A percentile compares a stretch with the other conserved stretches of the same genome.
These are phyloP conservation scores for Channa argus DNA, from an alignment of 2,113 vertebrate genomes.

Conservation along the genomic window DNA sequence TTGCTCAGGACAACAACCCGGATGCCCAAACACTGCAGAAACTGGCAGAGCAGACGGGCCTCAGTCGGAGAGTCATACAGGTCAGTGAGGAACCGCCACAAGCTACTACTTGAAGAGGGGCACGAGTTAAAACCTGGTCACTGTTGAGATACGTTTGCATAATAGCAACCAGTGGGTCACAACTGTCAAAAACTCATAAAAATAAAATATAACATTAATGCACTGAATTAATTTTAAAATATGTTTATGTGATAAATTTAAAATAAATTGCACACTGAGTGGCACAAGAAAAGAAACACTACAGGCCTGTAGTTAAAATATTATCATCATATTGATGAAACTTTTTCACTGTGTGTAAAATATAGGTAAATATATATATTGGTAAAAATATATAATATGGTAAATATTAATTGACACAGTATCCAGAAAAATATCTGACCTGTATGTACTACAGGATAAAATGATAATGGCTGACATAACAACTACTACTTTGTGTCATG, in stretches of 20 bases:
- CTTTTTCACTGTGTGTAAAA: not conserved
- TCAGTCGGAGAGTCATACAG: conserved; percentile 98
- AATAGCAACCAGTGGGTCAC: too few species aligned
- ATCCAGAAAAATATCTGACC: not conserved
- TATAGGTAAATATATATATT: not conserved
- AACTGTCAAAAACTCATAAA: not conserved
- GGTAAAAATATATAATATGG: too few species aligned
- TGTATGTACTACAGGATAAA: too few species aligned
- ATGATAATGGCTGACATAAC: not conserved
- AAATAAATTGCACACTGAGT: not conserved
- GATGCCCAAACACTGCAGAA: conserved; percentile 98
- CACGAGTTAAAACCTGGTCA: not conserved
- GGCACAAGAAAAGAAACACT: not conserved
- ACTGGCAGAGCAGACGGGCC: conserved; percentile 95
- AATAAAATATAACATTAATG: too few species aligned
- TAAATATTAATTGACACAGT: not conserved
- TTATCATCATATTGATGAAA: not conserved
- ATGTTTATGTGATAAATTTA: not conserved
- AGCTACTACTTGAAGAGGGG: not conserved
- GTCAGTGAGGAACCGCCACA: conserved; percentile 71
- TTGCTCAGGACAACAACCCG: conserved; percentile 99
- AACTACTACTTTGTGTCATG: not conserved
- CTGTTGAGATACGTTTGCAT: not conserved
- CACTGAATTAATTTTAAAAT: too few species aligned
- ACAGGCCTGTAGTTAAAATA: not conserved